phyloP scores from a whole-genome alignment of 2,888 invertebrate species.

The Lasioglossum villosulum region DNA sequence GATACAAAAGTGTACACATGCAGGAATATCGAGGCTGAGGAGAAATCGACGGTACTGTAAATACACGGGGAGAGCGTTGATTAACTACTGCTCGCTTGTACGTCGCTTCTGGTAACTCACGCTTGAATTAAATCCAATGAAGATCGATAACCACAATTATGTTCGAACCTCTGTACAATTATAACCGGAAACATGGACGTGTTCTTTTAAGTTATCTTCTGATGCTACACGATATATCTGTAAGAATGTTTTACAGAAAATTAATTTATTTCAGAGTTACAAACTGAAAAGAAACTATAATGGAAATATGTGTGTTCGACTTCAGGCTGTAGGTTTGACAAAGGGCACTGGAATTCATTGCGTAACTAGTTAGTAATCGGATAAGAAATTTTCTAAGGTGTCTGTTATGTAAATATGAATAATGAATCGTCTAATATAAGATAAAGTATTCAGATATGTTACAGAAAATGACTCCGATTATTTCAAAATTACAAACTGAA shows the following conservation, averaged over 20 bases:
- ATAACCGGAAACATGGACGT: neutral
- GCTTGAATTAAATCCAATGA: slow-evolving; percentile 75
- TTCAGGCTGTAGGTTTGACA: neutral
- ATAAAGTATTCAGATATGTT: neutral
- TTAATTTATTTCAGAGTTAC: neutral
- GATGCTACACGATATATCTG: neutral
- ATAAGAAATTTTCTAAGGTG: neutral
- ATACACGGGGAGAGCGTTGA: slow-evolving; percentile 76
- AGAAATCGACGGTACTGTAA: slow-evolving; percentile 75
- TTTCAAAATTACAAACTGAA: neutral
- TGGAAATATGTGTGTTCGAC: neutral
- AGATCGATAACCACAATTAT: slow-evolving; percentile 73
- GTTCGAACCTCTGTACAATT: slow-evolving; percentile 53
- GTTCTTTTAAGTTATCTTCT: neutral
- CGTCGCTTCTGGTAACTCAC: slow-evolving; percentile 69
- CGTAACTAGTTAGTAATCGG: neutral
- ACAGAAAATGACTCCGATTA: neutral
- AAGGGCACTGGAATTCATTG: neutral
- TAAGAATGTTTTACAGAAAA: neutral
- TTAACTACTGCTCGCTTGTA: slow-evolving; percentile 79
- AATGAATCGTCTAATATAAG: neutral
- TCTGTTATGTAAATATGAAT: neutral
- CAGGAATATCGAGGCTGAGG: slow-evolving; percentile 64
- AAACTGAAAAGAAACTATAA: neutral
- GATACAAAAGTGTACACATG: slow-evolving; percentile 52